Evolutionary conservation across 2,888 invertebrate species (phyloP).

Genomic region (Agrotis ipsilon): DNA sequence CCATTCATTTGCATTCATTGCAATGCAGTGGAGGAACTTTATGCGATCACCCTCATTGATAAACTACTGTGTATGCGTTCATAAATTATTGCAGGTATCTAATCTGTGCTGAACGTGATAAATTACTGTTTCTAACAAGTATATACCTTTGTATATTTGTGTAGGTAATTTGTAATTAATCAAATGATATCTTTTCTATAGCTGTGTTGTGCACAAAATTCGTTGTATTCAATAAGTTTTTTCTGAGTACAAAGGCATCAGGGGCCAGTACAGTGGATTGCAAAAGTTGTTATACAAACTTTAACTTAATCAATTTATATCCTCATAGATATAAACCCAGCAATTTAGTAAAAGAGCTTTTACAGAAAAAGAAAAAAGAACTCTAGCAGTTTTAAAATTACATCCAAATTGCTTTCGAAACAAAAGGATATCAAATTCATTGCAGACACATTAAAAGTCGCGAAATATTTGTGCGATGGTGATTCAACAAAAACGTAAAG

Average conservation of each 20-base stretch:
- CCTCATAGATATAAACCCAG: neutral
- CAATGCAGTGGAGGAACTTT: conserved; percentile 21
- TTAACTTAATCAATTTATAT: neutral
- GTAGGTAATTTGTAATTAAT: neutral
- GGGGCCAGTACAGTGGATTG: neutral
- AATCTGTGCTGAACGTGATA: conserved; percentile 11
- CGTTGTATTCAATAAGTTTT: neutral
- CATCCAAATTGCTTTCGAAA: neutral
- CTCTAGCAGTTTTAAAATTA: neutral
- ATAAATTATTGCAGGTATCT: conserved; percentile 23
- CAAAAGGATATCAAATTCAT: conserved; percentile 38
- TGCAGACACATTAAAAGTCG: conserved; percentile 54
- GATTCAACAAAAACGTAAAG: conserved; percentile 76
- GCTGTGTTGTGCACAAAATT: neutral
- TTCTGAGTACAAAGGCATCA: neutral
- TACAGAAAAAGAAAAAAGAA: neutral
- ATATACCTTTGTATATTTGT: too few relatives aligned
- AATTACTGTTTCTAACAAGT: neutral
- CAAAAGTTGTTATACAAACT: neutral
- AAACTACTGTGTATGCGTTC: conserved; percentile 25
- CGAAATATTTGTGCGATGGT: conserved; percentile 64
- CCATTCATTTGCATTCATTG: conserved; percentile 44
- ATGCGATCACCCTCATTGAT: conserved; percentile 38
- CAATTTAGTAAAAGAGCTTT: neutral
- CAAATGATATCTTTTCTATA: neutral